Evolutionary conservation across 1,140 invertebrate genomes (phyloP), one percentile per base, ranked within the genome.

Genomic region (Diprion similis): DNA sequence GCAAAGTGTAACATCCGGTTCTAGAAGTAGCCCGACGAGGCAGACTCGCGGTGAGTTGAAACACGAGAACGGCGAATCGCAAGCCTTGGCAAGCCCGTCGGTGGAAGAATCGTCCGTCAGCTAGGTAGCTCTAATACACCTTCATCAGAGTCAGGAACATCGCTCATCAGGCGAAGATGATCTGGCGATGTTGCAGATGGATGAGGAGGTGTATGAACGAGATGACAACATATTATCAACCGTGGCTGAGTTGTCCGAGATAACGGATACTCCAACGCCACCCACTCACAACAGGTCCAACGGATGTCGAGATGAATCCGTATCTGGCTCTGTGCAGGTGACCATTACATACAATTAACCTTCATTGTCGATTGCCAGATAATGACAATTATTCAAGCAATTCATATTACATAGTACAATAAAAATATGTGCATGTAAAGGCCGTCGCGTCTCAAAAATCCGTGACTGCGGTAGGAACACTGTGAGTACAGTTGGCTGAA

Each of bases 1-100:
- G 79, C 88, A 89, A 78, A 89, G 88, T 72, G 86, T 89, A 75
- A 89, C 89, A 24, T 87, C 86, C 18, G 82, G 80, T n/a, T 86
- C 86, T 11, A 72, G 84, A 7, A 88, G 87, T 76, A 89, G 88
- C 76, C 88, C 88, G 8, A 82, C 84, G 17, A 80, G 81, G 48
- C 77, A 79, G 10, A 78, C 78, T 47, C 74, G 73, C 48, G 71
- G 77, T 64, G 78, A 82, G 67, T 13, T 80, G 65, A 87, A 86
- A 68, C 86, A 88, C 67, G 81, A 76, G 66, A 89, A 88, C 78
- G 88, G 88, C 51, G 83, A 88, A 73, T 83, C 79, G 17, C 82
- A 81, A 74, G 79, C 82, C 65, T 80, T 85, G 70, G 83, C 86
- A 47, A 85, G 85, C 76, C 86, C 84, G 37, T 84, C 86, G 77